Percentiles rank a stretch among this genome's conserved stretches.
phyloP scores from a whole-genome alignment of 2,888 invertebrate species.

The Ariolimax columbianus region DNA sequence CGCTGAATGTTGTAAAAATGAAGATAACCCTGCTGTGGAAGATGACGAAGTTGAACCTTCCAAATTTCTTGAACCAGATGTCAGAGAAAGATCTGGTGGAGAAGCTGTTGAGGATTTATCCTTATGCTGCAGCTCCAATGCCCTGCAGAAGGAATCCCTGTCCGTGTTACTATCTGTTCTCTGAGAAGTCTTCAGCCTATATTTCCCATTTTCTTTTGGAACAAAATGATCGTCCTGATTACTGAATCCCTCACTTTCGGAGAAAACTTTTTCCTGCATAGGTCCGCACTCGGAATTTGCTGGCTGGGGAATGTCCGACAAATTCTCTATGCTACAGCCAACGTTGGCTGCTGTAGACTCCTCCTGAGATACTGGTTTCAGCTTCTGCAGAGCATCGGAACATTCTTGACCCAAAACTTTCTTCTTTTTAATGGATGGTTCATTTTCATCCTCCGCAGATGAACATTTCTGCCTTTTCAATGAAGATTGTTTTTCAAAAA shows the following conservation, averaged over 20 bases:
- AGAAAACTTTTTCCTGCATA: background rate
- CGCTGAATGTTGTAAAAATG: background rate
- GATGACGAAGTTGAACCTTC: conserved; percentile 21
- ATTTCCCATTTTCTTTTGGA: conserved; percentile 21
- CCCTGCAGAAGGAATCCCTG: conserved; percentile 24
- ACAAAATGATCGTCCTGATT: background rate
- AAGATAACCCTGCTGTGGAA: background rate
- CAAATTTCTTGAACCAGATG: background rate
- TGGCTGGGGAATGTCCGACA: background rate
- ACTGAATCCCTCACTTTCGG: background rate
- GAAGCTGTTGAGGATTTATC: background rate
- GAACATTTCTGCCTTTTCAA: background rate
- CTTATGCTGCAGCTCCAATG: conserved; percentile 31
- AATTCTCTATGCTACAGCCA: background rate
- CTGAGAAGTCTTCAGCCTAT: background rate
- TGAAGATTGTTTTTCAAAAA: background rate
- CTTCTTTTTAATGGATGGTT: background rate
- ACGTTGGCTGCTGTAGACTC: background rate
- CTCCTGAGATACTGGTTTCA: conserved; percentile 7
- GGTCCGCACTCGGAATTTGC: background rate
- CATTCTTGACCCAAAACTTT: conserved; percentile 2
- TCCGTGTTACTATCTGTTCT: background rate
- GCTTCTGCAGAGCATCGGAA: conserved; percentile 1
- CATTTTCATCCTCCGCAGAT: background rate
- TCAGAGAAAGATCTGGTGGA: background rate